Evolutionary conservation across 2,797 vertebrate genomes (phyloP).

Genomic region (Liasis olivaceus): DNA sequence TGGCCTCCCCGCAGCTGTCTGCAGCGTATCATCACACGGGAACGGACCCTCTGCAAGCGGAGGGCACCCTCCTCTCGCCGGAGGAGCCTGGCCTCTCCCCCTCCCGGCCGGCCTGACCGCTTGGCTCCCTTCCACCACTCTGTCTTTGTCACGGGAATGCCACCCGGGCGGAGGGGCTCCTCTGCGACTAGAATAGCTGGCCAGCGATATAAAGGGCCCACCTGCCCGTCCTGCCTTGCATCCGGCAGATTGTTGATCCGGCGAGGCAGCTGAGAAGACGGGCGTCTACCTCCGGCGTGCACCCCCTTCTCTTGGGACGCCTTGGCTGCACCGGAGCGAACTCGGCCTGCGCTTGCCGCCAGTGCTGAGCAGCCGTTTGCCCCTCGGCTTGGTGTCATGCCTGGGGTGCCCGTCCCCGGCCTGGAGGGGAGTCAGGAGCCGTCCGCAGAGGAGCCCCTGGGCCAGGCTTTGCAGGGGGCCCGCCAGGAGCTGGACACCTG

Average conservation of each 20-base stretch:
- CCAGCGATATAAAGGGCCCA: background rate
- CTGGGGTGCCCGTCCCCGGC: slow-evolving; percentile 62
- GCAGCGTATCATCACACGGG: background rate
- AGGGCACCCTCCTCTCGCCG: background rate
- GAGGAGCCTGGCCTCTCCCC: no score
- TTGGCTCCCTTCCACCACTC: slow-evolving; percentile 30
- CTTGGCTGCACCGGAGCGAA: background rate
- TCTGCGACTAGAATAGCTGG: slow-evolving; percentile 51
- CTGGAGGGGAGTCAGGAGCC: slow-evolving; percentile 38
- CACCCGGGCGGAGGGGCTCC: background rate
- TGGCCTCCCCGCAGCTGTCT: background rate
- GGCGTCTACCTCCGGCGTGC: background rate
- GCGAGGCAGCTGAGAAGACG: background rate
- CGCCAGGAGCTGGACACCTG: slow-evolving; percentile 82
- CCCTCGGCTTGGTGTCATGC: slow-evolving; percentile 63
- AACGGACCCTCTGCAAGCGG: background rate
- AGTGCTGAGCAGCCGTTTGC: no score
- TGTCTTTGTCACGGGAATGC: background rate
- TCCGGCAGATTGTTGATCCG: background rate
- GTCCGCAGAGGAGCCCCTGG: slow-evolving; percentile 71
- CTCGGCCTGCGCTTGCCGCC: background rate
- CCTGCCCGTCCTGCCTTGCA: background rate
- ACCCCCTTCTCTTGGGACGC: background rate
- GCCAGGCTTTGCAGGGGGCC: slow-evolving; percentile 76
- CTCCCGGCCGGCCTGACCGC: background rate